These are phyloP conservation scores for Malacoctenus gilli DNA, from an alignment of 2,797 vertebrate genomes.

Conservation along the genomic window DNA sequence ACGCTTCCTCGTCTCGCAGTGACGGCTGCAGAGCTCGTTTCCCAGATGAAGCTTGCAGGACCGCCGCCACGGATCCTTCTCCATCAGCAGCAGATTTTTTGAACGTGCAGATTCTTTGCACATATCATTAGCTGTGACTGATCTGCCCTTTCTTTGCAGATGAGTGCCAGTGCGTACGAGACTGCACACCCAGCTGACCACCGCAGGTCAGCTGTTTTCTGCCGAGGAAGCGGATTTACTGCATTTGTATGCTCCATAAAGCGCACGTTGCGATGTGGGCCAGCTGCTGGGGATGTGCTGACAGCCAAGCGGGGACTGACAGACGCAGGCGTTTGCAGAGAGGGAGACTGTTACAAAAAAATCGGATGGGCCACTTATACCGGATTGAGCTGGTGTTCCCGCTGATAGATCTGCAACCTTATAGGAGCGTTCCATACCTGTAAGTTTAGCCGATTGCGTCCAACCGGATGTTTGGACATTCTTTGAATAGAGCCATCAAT, in stretches of 20 bases:
- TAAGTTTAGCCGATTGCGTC: background rate
- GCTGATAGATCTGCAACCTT: too few species aligned
- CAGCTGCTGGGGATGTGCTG: conserved; percentile 26
- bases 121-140: conserved; percentile 26
- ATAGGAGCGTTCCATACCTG: background rate
- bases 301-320: conserved; percentile 30
- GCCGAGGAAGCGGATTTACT: conserved; percentile 37
- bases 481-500: background rate
- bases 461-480: background rate
- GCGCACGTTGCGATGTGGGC: conserved; percentile 34
- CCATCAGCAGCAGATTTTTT: conserved; percentile 11
- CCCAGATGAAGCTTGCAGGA: too few species aligned
- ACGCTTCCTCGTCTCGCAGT: too few species aligned
- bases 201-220: conserved; percentile 54
- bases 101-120: conserved; percentile 18
- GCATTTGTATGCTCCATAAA: conserved; percentile 50
- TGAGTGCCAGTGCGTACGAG: conserved; percentile 7
- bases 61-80: too few species aligned
- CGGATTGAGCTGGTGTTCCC: background rate
- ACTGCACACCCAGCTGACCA: conserved; percentile 28
- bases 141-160: conserved; percentile 20
- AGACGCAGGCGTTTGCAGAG: conserved; percentile 14
- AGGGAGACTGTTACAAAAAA: background rate
- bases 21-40: too few species aligned
- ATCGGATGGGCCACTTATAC: background rate